Conservation (phyloP, 2,797 vertebrate species). For the Coracias cyanogaster region DNA sequence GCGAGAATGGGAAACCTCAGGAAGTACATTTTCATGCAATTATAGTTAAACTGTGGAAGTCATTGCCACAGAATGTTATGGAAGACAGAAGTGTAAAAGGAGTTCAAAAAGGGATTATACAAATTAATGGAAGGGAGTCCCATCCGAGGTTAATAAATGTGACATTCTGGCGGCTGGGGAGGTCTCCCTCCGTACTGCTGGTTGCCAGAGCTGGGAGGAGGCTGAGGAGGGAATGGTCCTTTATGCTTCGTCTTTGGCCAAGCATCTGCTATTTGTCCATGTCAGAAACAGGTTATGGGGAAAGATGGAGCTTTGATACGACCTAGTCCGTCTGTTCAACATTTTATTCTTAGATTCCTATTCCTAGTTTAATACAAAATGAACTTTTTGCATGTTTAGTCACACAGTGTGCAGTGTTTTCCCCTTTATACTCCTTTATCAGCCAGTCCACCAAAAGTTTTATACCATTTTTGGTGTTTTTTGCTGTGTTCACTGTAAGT, state of each 20-base stretch:
- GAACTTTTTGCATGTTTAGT: not conserved
- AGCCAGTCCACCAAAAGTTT: not conserved
- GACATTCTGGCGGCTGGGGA: not conserved
- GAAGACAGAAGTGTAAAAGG: conserved; percentile 33
- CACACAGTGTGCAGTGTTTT: not conserved
- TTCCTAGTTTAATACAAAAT: not conserved
- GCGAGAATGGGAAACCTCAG: not conserved
- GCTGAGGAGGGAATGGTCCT: not conserved
- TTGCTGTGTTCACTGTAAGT: not conserved
- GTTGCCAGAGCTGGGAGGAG: not conserved
- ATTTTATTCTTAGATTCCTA: not conserved
- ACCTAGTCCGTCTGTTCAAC: not conserved
- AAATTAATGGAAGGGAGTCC: conserved; percentile 27
- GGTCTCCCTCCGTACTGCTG: not conserved
- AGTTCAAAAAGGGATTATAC: conserved; percentile 48
- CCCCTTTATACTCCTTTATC: not conserved
- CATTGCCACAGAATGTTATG: conserved; percentile 57
- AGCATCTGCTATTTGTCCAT: not conserved
- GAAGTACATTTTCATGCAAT: not conserved
- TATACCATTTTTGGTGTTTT: not conserved
- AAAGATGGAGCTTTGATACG: not conserved
- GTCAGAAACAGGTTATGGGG: not conserved
- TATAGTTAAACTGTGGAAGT: conserved; percentile 53
- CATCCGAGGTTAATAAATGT: conserved; percentile 7
- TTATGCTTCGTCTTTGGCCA: not conserved